Evolutionary conservation across 1,140 invertebrate genomes (phyloP).

Genomic region (Lamellibrachia luymesi): DNA sequence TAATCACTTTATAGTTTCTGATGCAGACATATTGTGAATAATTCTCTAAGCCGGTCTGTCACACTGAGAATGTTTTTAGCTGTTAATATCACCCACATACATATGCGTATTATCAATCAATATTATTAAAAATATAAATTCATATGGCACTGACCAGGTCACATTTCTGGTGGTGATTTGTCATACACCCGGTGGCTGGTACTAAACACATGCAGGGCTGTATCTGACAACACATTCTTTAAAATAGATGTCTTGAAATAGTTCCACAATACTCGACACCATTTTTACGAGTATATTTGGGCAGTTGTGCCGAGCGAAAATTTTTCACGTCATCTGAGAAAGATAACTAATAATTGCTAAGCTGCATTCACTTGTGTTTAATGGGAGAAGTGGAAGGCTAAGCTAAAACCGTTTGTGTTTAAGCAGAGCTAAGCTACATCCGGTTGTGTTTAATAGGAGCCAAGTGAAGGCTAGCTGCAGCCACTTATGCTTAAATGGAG

Average conservation of each 20-base stretch:
- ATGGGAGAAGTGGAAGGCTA: background rate
- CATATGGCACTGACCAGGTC: background rate
- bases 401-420: background rate
- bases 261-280: too few species aligned
- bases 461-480: background rate
- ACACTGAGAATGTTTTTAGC: background rate
- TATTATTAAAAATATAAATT: background rate
- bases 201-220: background rate
- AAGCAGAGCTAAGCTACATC: background rate
- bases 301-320: background rate
- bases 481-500: background rate
- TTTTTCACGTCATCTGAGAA: background rate
- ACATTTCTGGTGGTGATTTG: background rate
- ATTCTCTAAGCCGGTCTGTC: background rate
- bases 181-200: background rate
- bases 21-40: background rate
- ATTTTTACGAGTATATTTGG: too few species aligned
- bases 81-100: background rate
- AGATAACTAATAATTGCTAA: background rate
- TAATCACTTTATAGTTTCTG: background rate
- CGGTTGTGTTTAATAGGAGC: background rate
- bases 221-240: too few species aligned
- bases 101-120: background rate
- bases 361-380: background rate
- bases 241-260: too few species aligned